Evolutionary conservation across 2,888 invertebrate species (phyloP).

Genomic region (Machimus rusticus): DNA sequence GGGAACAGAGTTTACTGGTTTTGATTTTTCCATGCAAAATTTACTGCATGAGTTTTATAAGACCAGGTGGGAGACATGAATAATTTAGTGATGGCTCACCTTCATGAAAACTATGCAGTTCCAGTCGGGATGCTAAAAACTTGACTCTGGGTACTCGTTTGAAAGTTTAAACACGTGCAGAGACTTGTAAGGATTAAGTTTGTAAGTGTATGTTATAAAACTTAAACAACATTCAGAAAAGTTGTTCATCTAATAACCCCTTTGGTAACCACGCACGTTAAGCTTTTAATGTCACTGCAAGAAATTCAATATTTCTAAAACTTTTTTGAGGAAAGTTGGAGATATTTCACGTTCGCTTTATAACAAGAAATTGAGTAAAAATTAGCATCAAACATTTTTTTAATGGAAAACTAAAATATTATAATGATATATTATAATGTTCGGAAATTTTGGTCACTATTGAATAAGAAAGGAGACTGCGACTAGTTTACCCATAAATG

Average conservation of each 20-base stretch:
- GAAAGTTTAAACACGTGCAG: neutral
- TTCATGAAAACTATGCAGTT: neutral
- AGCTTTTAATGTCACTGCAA: neutral
- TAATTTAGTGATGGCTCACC: neutral
- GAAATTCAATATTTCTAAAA: neutral
- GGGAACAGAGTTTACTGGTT: neutral
- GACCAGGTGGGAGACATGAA: neutral
- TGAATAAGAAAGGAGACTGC: no score
- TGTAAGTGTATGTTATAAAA: neutral
- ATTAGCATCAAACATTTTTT: no score
- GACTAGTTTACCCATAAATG: no score
- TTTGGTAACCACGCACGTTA: neutral
- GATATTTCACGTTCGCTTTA: no score
- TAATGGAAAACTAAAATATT: no score
- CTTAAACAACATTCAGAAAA: neutral
- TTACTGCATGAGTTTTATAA: neutral
- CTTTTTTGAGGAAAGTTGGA: no score
- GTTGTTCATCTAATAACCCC: neutral
- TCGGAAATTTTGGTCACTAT: no score
- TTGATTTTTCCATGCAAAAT: neutral
- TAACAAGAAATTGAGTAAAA: no score
- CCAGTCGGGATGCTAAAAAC: neutral
- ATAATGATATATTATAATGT: no score
- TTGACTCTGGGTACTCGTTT: neutral
- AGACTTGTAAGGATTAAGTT: neutral